Conservation (phyloP, 1,140 invertebrate genomes). For the Charaxes varanes region DNA sequence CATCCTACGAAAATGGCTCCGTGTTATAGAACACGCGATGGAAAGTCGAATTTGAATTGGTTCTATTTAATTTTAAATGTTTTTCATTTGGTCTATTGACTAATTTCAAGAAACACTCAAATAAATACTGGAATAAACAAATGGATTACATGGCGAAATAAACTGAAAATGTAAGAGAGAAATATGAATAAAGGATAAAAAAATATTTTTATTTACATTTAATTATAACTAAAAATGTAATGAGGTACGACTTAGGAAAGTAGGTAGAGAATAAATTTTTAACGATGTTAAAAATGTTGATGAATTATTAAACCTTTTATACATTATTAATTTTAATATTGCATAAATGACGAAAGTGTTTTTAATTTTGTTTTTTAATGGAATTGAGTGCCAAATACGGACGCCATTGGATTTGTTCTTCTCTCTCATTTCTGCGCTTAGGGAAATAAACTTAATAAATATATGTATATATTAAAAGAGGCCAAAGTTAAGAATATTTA, state of each 20-base stretch:
- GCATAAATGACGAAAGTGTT: too few species aligned
- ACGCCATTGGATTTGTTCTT: slow-evolving; percentile 19
- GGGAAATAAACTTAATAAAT: slow-evolving; percentile 1
- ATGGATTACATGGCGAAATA: slow-evolving; percentile 4
- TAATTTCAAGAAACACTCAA: not conserved
- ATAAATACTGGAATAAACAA: slow-evolving; percentile 1
- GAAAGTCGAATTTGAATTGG: slow-evolving; percentile 16
- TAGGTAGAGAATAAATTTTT: slow-evolving; percentile 53
- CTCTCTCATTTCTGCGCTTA: slow-evolving; percentile 14
- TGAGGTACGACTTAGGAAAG: slow-evolving; percentile 13
- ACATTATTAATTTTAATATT: slow-evolving; percentile 9
- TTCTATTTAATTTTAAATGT: slow-evolving; percentile 9
- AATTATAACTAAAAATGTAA: slow-evolving; percentile 10
- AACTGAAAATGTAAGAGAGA: slow-evolving; percentile 9
- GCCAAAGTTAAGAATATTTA: slow-evolving; percentile 1
- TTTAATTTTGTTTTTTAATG: slow-evolving; percentile 13
- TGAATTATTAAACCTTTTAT: slow-evolving; percentile 16
- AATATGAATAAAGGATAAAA: slow-evolving; percentile 6
- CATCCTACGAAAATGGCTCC: slow-evolving; percentile 17
- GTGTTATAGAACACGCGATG: slow-evolving; percentile 2
- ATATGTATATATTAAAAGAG: slow-evolving; percentile 5
- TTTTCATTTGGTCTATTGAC: slow-evolving; percentile 1
- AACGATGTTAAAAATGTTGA: slow-evolving; percentile 26
- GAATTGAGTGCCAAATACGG: slow-evolving; percentile 24
- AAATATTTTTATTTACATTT: slow-evolving; percentile 19